phyloP scores from a whole-genome alignment of 2,113 vertebrate genomes.

The Coptodon rendalli region DNA sequence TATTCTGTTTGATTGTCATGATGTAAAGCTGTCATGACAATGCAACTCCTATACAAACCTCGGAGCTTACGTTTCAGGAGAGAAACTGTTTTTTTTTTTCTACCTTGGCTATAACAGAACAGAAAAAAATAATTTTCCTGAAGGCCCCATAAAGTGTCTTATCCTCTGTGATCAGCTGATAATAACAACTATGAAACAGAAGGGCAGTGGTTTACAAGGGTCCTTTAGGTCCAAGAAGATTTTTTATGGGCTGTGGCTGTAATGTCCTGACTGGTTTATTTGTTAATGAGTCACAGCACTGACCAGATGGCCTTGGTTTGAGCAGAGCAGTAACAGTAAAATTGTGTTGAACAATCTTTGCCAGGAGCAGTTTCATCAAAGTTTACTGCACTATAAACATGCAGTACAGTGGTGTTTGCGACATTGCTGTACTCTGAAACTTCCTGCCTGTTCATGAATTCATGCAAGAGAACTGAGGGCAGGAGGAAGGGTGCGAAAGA shows the following conservation, averaged over 20 bases:
- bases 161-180: not conserved
- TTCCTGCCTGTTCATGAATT: not conserved
- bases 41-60: not conserved
- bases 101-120: not conserved
- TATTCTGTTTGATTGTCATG: not conserved
- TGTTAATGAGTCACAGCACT: slow-evolving; percentile 32
- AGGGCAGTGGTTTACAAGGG: slow-evolving; percentile 6
- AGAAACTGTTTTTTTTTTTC: not conserved
- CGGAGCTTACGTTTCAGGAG: not conserved
- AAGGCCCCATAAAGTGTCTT: not conserved
- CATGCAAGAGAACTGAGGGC: not conserved
- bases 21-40: not conserved
- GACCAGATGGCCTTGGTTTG: slow-evolving; percentile 48
- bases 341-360: slow-evolving; percentile 30
- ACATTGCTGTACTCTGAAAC: not conserved
- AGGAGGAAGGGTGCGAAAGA: not conserved
- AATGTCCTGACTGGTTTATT: slow-evolving; percentile 37
- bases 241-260: not conserved
- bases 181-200: slow-evolving; percentile 3
- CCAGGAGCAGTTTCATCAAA: slow-evolving; percentile 34
- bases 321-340: slow-evolving; percentile 24
- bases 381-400: slow-evolving; percentile 44
- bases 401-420: not conserved
- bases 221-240: not conserved
- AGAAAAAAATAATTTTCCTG: not conserved